Conservation (phyloP, 2,888 invertebrate species). For the Habrosyne pyritoides region DNA sequence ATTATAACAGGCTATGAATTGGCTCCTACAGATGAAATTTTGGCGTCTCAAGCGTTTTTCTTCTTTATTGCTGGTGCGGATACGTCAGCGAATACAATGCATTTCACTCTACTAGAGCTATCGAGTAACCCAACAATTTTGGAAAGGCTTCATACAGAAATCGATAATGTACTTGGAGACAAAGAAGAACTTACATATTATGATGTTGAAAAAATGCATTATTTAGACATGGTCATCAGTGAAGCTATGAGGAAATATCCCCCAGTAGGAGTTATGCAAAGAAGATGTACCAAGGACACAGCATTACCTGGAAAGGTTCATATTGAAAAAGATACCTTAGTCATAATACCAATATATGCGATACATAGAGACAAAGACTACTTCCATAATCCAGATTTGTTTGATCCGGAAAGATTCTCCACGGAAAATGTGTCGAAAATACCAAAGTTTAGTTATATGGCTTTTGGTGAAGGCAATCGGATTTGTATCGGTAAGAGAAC, state of each 20-base stretch:
- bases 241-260: conserved; percentile 64
- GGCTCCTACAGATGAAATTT: conserved; percentile 53
- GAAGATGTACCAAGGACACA: conserved; percentile 52
- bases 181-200: conserved; percentile 52
- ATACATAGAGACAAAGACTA: conserved; percentile 62
- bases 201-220: conserved; percentile 56
- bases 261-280: conserved; percentile 50
- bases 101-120: conserved; percentile 61
- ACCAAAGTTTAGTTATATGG: conserved; percentile 63
- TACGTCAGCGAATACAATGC: conserved; percentile 64
- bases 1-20: conserved; percentile 47
- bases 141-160: conserved; percentile 58
- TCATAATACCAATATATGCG: conserved; percentile 50
- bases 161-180: conserved; percentile 52
- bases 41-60: conserved; percentile 73
- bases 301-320: conserved; percentile 48
- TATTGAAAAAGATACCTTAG: conserved; percentile 42
- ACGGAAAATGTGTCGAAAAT: conserved; percentile 39
- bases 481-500: conserved; percentile 71
- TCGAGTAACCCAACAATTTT: conserved; percentile 61
- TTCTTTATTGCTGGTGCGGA: conserved; percentile 76
- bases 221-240: conserved; percentile 65
- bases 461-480: conserved; percentile 79
- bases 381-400: conserved; percentile 62
- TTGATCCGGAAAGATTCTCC: conserved; percentile 76